Conservation (phyloP, 2,797 vertebrate genomes). For the Mycteria americana region DNA sequence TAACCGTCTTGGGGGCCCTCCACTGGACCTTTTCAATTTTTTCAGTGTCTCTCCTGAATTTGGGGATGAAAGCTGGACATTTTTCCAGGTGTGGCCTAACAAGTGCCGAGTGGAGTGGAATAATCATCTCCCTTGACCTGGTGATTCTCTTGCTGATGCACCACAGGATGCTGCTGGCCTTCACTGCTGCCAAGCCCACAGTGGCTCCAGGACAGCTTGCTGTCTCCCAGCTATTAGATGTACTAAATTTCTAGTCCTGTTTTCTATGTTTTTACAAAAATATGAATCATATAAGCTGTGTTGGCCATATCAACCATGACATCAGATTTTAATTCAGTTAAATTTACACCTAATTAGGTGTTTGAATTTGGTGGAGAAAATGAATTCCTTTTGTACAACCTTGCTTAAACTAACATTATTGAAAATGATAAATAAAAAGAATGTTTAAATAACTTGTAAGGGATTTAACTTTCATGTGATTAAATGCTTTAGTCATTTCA, state of each 20-base stretch:
- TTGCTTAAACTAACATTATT: not conserved
- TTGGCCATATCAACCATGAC: not conserved
- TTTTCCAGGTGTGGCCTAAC: not conserved
- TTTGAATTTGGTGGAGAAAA: not conserved
- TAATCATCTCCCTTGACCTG: not conserved
- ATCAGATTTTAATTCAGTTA: not conserved
- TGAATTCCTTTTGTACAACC: not conserved
- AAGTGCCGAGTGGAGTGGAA: not conserved
- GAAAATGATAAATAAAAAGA: not conserved
- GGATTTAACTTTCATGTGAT: not conserved
- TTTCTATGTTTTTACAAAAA: not conserved
- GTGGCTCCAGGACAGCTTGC: not conserved
- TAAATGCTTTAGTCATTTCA: not conserved
- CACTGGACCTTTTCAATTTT: not conserved
- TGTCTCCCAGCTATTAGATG: not conserved
- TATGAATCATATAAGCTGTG: not conserved
- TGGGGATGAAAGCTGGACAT: not conserved
- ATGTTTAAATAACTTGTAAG: not conserved
- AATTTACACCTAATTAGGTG: not conserved
- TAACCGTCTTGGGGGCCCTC: not conserved
- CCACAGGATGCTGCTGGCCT: not conserved
- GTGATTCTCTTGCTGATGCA: not conserved
- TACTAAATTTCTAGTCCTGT: not conserved
- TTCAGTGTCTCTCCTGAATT: not conserved
- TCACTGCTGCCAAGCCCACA: not conserved